phyloP scores from a whole-genome alignment of 2,113 vertebrate species.

The Gila orcuttii region DNA sequence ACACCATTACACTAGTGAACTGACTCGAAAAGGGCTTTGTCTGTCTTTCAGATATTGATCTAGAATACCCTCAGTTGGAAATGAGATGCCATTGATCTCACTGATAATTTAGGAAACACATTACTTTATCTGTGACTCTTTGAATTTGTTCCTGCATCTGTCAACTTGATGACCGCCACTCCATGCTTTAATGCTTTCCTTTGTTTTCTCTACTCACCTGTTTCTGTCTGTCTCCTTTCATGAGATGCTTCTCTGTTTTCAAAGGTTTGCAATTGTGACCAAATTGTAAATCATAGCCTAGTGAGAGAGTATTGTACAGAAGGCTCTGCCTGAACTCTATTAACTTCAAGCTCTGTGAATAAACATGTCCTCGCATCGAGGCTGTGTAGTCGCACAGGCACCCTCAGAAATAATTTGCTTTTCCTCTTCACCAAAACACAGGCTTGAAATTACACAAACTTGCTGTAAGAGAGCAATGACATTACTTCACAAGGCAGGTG shows the following conservation, averaged over 20 bases:
- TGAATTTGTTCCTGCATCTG: not conserved
- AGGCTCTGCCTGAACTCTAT: conserved; percentile 52
- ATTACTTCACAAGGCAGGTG: conserved; percentile 38
- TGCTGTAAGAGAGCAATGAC: conserved; percentile 31
- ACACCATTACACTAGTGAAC: no score
- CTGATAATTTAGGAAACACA: conserved; percentile 30
- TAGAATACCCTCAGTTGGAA: not conserved
- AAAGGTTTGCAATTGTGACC: conserved; percentile 38
- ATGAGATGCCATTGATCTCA: conserved; percentile 26
- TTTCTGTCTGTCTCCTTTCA: conserved; percentile 28
- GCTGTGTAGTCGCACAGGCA: conserved; percentile 38
- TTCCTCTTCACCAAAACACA: conserved; percentile 19
- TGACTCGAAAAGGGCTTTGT: not conserved
- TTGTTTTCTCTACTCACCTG: conserved; percentile 23
- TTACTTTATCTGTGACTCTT: not conserved
- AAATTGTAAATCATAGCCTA: conserved; percentile 44
- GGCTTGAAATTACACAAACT: conserved; percentile 24
- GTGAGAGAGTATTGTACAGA: conserved; percentile 25
- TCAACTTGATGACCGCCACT: not conserved
- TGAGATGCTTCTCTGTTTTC: conserved; percentile 26
- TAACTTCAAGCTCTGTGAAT: conserved; percentile 50
- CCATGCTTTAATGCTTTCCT: not conserved
- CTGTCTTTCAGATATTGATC: not conserved
- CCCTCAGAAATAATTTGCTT: conserved; percentile 32
- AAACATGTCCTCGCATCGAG: conserved; percentile 49